Evolutionary conservation across 1,140 invertebrate species (phyloP), one percentile per base, ranked within the genome.

Genomic region (Drosophila biarmipes): DNA sequence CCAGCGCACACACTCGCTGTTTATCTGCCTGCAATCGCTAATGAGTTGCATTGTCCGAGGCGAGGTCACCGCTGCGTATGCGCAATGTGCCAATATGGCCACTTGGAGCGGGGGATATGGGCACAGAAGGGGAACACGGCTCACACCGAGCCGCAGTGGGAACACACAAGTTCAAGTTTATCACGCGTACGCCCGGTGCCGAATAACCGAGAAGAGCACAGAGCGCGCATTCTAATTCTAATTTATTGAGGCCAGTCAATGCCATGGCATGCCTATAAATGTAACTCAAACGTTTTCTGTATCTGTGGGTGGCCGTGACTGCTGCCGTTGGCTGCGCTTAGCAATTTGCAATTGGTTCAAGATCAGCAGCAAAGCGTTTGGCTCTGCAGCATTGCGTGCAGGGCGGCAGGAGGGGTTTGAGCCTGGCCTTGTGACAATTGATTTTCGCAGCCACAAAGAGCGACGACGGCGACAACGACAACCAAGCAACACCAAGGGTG

Each of bases 281-380:
- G 62, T 76, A 76, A 59, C 54, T 68, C 73, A 38, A 77, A 68
- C 66, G 45, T 69, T 68, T 56, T 68, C 63, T 55, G 64, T 69
- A 69, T 79, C 75, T 73, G 59, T 69, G 35, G 63, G 52, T 62
- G 80, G 73, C 80, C 77, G 40, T 85, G 73, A 69, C 66, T 69
- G 48, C 35, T 62, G 24, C 5, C 5, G 24, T 27, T 55, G 48
- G 66, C 51, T 69, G 66, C 66, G 63, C 69, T 81, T 81, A 84
- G 80, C 80, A 71, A 73, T 80, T 84, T 78, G 80, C 80, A 85
- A 89, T 89, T 89, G 80, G 84, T 89, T 89, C 84, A 89, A 89
- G 84, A 89, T 89, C 84, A 89, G 61, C 73, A 53, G 46, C 69
- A 73, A 53, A 73, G 29, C 58, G 58, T 51, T 80, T 74, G 57